Base-by-base conservation (phyloP, 2,797 vertebrate species). In the Spea hammondii region DNA sequence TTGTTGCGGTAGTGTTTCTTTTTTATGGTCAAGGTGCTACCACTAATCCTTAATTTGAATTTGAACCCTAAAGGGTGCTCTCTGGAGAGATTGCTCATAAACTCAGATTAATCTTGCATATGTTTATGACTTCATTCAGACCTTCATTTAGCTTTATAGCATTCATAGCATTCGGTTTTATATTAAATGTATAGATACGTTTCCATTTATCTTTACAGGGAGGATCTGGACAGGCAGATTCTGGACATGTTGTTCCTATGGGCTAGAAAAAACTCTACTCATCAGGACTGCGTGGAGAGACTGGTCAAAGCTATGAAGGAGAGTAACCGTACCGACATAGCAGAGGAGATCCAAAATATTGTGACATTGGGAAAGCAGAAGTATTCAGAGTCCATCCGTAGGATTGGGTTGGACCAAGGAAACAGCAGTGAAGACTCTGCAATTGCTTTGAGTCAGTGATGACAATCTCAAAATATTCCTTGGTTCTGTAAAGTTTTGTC, bases 211-310 rank as follows among this genome's bases (percentile, higher is more conserved):
- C 5, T 70, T 67, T 68, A 62, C 85, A 98, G 97, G 86, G 94
- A 95, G 65, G 89, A 97, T 84, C 91, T 99, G 69, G 91, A 93
- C 0, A 90, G 87, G 65, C 88, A 96, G 91, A 93, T 97, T 79
- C 86, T 95, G 77, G 93, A 95, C 74, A 95, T 99, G 96, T 91
- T 99, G 17, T 98, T 98, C 87, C 92, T 89, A 0, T 98, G 97
- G 97, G 97, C 95, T 0, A 90, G 91, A 77, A 88, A 85, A 80
- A 95, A 96, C 85, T 88, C 79, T 0, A 72, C 93, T 88, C 85
- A 89, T 86, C 62, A 93, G 46, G 83, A 87, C 45, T 91, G 93
- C 64, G 92, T 94, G 81, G 90, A 85, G 10, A 90, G 86, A 79
- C 87, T 99, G 69, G 86, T 95, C 47, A 60, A 78, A 2, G 96